Base-by-base conservation (phyloP, 2,797 vertebrate species). In the Helostoma temminkii region DNA sequence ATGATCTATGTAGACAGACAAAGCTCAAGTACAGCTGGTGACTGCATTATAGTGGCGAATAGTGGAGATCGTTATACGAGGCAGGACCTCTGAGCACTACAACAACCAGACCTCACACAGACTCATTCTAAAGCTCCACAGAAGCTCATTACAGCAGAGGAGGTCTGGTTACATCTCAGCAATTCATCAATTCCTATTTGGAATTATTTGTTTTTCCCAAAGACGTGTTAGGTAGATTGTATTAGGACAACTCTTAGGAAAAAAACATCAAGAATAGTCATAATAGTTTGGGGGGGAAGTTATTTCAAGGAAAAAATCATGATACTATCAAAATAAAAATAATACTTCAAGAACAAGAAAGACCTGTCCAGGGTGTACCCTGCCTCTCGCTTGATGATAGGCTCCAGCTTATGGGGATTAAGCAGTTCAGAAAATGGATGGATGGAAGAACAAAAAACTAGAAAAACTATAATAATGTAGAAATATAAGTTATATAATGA, bases 101-200 rank as follows among this genome's bases (percentile, higher is more conserved):
- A 69, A 41, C 75, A 11, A 42, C 66, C 60, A 64, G 74, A 72
- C 65, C 78, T 87, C 65, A 83, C 48, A 76, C 72, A 83, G 48
- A 83, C 71, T 72, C 54, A 41, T 73, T 75, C 76, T 74, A 74
- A 73, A 91, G 85, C 88, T 90, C 87, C 90, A 92, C 85, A 90
- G 85, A 92, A 91, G 86, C 87, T 88, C 73, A 48, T 62, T 60
- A 82, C 72, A 72, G 78, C 74, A 84, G 73, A 86, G 83, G 66
- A 66, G 56, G 71, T 80, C 66, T 84, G 76, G 75, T 81, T 74
- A 84, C 66, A 79, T 76, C 49, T 74, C 16, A n/a, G 60, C 66
- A 67, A 61, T 80, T 76, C 78, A 72, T 88, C 81, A 70, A 73
- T 85, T 87, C 82, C 84, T 84, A 77, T 84, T 88, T 83, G 80